Conservation (phyloP, 1,140 invertebrate genomes). For the Micrasema longulum region DNA sequence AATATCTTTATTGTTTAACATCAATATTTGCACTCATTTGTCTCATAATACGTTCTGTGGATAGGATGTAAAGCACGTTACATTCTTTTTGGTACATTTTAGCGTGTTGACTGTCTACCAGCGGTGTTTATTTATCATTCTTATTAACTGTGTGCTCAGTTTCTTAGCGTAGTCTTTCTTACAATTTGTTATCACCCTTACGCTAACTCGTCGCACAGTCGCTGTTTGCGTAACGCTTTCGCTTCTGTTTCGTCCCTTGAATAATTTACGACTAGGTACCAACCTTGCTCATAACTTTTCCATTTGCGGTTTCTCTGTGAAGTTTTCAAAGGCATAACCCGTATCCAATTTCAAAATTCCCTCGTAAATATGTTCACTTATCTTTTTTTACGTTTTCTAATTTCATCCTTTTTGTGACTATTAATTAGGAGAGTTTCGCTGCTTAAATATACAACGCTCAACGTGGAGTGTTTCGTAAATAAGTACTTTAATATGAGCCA, state of each 20-base stretch:
- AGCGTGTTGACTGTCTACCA: neutral
- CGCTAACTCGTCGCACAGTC: neutral
- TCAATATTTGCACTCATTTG: too few species aligned
- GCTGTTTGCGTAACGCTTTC: too few species aligned
- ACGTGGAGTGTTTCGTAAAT: too few species aligned
- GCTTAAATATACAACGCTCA: too few species aligned
- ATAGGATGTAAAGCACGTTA: too few species aligned
- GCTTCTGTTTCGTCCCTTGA: neutral
- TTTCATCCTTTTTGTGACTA: too few species aligned
- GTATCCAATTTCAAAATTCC: neutral
- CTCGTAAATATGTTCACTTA: neutral
- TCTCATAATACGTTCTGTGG: too few species aligned
- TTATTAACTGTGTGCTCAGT: neutral
- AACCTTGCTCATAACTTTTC: neutral
- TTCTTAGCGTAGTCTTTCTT: neutral
- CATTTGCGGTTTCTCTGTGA: neutral
- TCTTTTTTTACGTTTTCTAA: too few species aligned
- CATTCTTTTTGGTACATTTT: too few species aligned
- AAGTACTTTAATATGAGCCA: too few species aligned
- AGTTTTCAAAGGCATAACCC: neutral
- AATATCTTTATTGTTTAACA: too few species aligned
- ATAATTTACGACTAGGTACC: neutral
- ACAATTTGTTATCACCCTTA: neutral
- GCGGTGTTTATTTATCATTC: neutral
- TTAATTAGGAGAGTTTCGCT: too few species aligned